Evolutionary conservation across 2,113 vertebrate species (phyloP), one percentile per base, ranked within the genome.

Genomic region (Columbina picui): DNA sequence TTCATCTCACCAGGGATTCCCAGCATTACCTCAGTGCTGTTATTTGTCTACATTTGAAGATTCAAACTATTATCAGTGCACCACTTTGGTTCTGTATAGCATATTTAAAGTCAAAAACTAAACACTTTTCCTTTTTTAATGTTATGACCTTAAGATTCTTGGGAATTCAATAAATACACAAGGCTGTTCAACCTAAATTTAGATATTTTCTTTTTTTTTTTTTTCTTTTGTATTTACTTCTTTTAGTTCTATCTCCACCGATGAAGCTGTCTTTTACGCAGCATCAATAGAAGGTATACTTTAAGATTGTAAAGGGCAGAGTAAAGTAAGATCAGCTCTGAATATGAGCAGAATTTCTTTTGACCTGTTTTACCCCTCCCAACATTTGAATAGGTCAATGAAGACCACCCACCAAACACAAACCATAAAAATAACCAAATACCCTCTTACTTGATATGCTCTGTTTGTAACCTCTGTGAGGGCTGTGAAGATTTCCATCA

Each of bases 1-100:
- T 94, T 94, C 30, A 60, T 88, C 50, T 84, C 88, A 90, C 63
- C 47, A 52, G 68, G 59, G 55, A 86, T 91, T 85, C 71, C 50
- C 64, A 83, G 3, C 59, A 21, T 74, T 61, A 52, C 30, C 53
- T 91, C n/a, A 88, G 18, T 88, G 47, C 41, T 84, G 30, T 76
- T 95, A 49, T 63, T 91, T 84, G 34, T 59, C 83, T 78, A 15
- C 47, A 12, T 87, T 47, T 70, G 55, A 93, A 84, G 71, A 83
- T 70, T 86, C 27, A 84, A 45, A 63, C 60, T 47, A 88, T 90
- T 32, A 49, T 55, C 63, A 77, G 23, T 68, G 63, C 10, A 53
- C 29, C 71, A 38, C 6, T 85, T 82, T 91, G 36, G 10, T 83
- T 84, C 89, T 43, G 4, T 87, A 14, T 36, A 57, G 34, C 6